phyloP scores from a whole-genome alignment of 2,113 vertebrate species.

The Aegotheles bennettii region DNA sequence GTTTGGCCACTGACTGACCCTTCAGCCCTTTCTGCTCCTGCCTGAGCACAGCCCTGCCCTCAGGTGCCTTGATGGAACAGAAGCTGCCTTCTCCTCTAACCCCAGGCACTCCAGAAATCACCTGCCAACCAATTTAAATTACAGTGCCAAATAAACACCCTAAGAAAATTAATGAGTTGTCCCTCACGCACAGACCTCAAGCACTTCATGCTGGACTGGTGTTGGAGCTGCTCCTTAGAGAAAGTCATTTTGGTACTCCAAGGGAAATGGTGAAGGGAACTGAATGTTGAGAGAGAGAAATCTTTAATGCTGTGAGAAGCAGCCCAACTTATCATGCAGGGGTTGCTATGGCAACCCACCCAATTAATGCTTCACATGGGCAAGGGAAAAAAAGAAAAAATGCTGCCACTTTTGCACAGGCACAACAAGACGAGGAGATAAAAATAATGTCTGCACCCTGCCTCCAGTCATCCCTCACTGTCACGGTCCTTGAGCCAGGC shows the following conservation, averaged over 20 bases:
- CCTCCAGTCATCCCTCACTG: background rate
- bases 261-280: background rate
- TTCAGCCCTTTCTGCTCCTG: background rate
- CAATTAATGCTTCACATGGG: slow-evolving; percentile 20
- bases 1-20: background rate
- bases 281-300: background rate
- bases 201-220: background rate
- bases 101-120: background rate
- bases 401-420: slow-evolving; percentile 28
- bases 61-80: background rate
- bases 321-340: background rate
- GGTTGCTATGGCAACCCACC: slow-evolving; percentile 66
- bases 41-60: background rate
- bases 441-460: background rate
- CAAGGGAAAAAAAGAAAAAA: background rate
- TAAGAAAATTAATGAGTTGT: background rate
- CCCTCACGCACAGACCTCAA: background rate
- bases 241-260: background rate
- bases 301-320: slow-evolving; percentile 14
- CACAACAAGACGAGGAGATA: background rate
- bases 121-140: background rate
- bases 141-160: background rate
- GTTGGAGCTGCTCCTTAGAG: background rate
- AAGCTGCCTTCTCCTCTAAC: background rate
- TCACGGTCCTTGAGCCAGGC: background rate